Evolutionary conservation across 2,888 invertebrate species (phyloP).

Genomic region (Perithous albicinctus): DNA sequence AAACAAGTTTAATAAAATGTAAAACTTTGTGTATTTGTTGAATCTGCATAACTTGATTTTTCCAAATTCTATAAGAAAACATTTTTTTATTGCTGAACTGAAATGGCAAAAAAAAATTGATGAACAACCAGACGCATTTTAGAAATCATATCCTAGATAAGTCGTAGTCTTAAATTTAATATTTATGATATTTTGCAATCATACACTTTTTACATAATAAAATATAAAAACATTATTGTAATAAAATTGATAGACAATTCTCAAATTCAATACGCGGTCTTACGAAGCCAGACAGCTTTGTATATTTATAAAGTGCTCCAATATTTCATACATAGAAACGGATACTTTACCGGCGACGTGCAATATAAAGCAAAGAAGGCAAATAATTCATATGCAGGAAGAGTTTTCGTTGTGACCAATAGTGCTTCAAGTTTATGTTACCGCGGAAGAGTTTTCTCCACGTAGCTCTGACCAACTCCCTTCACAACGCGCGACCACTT

Average conservation of each 20-base stretch:
- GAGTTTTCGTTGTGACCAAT: constrained; percentile 27
- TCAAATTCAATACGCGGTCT: too few species aligned
- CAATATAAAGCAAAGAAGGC: neutral
- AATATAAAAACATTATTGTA: neutral
- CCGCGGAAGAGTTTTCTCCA: constrained; percentile 36
- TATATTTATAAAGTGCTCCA: neutral
- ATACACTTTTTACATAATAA: neutral
- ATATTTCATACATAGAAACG: neutral
- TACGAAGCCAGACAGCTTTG: too few species aligned
- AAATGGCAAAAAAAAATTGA: too few species aligned
- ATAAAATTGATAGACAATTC: neutral
- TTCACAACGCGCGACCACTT: constrained; percentile 54
- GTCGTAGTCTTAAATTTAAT: too few species aligned
- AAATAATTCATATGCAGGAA: constrained; percentile 5
- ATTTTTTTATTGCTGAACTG: too few species aligned
- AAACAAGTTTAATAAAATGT: too few species aligned
- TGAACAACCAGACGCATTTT: too few species aligned
- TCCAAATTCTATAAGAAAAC: too few species aligned
- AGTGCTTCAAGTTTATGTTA: constrained; percentile 34
- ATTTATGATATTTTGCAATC: neutral
- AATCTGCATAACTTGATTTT: too few species aligned
- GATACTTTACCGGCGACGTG: neutral
- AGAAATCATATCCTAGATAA: too few species aligned
- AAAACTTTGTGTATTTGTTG: too few species aligned
- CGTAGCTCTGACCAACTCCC: constrained; percentile 25